Evolutionary conservation across 2,888 invertebrate genomes (phyloP).

Genomic region (Brassicogethes aeneus): DNA sequence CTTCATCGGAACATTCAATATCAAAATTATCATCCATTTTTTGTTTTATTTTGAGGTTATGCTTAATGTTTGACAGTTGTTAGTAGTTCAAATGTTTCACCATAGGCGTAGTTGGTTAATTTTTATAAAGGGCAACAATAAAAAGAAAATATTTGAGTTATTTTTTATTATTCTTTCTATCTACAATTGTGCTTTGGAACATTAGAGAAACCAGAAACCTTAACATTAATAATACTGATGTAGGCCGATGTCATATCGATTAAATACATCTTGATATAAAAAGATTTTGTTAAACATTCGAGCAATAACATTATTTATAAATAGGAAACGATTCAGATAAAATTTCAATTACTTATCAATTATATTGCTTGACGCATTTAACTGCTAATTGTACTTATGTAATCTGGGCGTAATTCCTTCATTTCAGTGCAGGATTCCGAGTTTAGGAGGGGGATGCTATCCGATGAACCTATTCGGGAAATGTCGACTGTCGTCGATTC

Average conservation of each 20-base stretch:
- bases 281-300: no score
- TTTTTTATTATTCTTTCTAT: no score
- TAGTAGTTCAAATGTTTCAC: conserved; percentile 1
- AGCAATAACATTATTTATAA: no score
- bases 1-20: conserved; percentile 60
- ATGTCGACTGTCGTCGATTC: conserved; percentile 18
- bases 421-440: conserved; percentile 37
- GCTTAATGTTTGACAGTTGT: background rate
- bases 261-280: no score
- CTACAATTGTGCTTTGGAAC: background rate
- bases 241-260: conserved; percentile 32
- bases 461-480: conserved; percentile 31
- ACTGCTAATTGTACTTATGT: conserved; percentile 44
- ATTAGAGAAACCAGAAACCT: background rate
- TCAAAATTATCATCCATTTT: conserved; percentile 48
- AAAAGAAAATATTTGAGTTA: no score
- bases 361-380: no score
- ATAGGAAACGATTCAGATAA: no score
- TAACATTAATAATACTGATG: conserved; percentile 31
- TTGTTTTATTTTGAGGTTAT: conserved; percentile 4
- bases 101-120: no score
- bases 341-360: no score
- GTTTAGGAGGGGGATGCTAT: conserved; percentile 36
- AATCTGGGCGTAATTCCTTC: conserved; percentile 39
- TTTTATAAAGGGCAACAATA: no score